These are phyloP conservation scores for Cephus cinctus DNA, from an alignment of 1,140 invertebrate species.

Conservation along the genomic window DNA sequence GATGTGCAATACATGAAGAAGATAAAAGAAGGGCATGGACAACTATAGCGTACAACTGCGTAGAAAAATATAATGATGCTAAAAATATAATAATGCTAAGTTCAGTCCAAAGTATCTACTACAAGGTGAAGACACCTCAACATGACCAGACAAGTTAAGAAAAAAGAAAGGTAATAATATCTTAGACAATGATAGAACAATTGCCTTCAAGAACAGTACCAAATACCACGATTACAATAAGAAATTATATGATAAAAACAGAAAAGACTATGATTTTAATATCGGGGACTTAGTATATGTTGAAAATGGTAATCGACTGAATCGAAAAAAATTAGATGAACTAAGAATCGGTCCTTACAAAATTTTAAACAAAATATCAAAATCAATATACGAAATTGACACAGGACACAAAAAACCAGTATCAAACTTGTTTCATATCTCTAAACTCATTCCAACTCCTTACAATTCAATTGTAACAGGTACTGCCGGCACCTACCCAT, in stretches of 20 bases:
- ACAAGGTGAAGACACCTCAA: conserved; percentile 28
- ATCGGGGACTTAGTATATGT: conserved; percentile 15
- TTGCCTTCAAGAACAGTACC: conserved; percentile 11
- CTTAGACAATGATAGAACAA: conserved; percentile 15
- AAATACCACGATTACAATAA: conserved; percentile 15
- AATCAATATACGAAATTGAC: conserved; percentile 15
- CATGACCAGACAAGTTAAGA: conserved; percentile 32
- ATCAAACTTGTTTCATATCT: conserved; percentile 15
- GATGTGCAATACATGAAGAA: conserved; percentile 39
- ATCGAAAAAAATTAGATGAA: conserved; percentile 21
- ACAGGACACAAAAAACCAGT: conserved; percentile 10
- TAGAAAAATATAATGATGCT: conserved; percentile 42
- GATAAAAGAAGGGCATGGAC: conserved; percentile 32
- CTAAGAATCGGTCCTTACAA: conserved; percentile 14
- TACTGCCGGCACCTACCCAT: neutral
- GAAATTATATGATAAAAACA: conserved; percentile 15
- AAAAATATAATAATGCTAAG: conserved; percentile 33
- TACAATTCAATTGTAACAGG: neutral
- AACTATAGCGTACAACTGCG: conserved; percentile 36
- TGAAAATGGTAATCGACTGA: conserved; percentile 16
- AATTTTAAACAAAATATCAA: conserved; percentile 16
- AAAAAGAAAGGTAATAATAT: conserved; percentile 12
- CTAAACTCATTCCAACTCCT: conserved; percentile 10
- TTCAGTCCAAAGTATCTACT: conserved; percentile 38
- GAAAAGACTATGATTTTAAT: conserved; percentile 11